Evolutionary conservation across 2,888 invertebrate genomes (phyloP), one percentile per base, ranked within the genome.

Genomic region (Mesodorylaimus sp.): DNA sequence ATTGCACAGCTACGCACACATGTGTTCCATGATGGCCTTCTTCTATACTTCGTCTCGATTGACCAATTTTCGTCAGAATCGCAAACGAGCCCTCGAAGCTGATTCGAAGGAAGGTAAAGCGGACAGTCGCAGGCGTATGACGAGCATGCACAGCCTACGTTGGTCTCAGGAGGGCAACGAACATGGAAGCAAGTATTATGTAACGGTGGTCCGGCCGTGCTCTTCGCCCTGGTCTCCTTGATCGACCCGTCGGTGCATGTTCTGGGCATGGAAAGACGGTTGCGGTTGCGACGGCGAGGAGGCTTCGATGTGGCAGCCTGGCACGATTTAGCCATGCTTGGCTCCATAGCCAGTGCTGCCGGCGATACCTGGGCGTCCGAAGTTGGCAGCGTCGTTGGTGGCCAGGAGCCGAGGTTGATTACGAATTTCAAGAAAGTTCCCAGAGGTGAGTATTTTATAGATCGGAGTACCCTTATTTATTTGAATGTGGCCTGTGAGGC

Each of bases 291-390:
- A n/a, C n/a, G n/a, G n/a, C n/a, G n/a, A n/a, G 77, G 78, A 2
- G 86, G 87, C 64, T 71, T 76, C 26, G 77, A 82, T 1, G 77
- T 88, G 42, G 57, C 64, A 25, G 83, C 85, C 2, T 85, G 83
- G 83, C 71, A 84, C n/a, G 76, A 81, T 2, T 71, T 83, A 57
- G 82, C 80, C 28, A 75, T 84, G 47, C 70, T 86, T 57, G 81
- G 79, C 58, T 75, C 81, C 0, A 74, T 84, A 60, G 77, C 83
- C 16, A 82, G 83, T 61, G 79, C 80, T 58, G 82, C 81, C 65
- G 87, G 86, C 0, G 88, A 88, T 62, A 88, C 87, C 0, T 84
- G 84, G 81, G 83, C 87, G 45, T 86, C 85, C 36, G 88, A 88
- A 70, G 66, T 88, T 21, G 87, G 85, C 1, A 75, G 80, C 29